Base-by-base conservation (phyloP, 2,113 vertebrate genomes). In the Mola mola region DNA sequence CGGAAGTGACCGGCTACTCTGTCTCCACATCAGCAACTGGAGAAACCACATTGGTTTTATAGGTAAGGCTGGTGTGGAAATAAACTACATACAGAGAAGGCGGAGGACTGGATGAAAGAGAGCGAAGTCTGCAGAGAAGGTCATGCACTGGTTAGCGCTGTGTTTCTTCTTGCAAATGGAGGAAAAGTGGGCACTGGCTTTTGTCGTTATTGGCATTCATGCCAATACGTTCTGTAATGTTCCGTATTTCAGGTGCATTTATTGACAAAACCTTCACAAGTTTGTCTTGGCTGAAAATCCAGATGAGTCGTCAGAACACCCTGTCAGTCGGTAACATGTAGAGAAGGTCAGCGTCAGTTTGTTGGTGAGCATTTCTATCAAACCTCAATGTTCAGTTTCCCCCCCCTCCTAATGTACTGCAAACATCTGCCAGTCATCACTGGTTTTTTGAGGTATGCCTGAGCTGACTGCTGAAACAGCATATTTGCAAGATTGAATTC, bases 301-400 rank as follows among this genome's bases (percentile, higher is more conserved):
- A 77, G 75, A 82, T 66, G 40, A 70, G 72, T 84, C 67, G 69
- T 85, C 78, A 72, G 22, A 68, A 53, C 42, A 36, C 48, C 37
- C 57, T 46, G 40, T 79, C 77, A 72, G 61, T 42, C 41, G 25
- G 33, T 51, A 50, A 47, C 25, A 8, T 47, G 28, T 9, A 50
- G 28, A 42, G 22, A 70, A 63, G 46, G 74, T 75, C 72, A 76
- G 29, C 65, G 20, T 52, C 22, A 8, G 34, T 62, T 59, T 60
- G 2, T 36, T 51, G 26, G 28, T 9, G 24, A 24, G 61, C 29
- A 51, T 33, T 66, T 66, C 9, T 33, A 62, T 44, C 13, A 67
- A 69, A 77, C 75, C 25, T 59, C 61, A 16, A 1, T 42, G 24
- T 65, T 79, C 19, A 33, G 11, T 51, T 46, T 21, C 10, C 5